Base-by-base conservation (phyloP, 2,797 vertebrate genomes). In the Artibeus lituratus region DNA sequence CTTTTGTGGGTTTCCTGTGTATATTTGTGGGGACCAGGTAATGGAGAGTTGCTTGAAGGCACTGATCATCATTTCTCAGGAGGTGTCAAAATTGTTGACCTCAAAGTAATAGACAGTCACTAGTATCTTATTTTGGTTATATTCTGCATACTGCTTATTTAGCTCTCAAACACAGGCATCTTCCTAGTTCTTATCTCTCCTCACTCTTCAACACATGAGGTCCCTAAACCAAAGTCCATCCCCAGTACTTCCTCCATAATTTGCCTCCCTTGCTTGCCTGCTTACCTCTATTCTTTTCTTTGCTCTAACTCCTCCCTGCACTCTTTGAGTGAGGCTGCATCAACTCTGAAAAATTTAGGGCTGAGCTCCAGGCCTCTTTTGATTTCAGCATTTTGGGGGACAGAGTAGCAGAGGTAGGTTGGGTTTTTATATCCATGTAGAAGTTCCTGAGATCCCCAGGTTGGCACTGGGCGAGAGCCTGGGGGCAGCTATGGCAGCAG, bases 401-500 rank as follows among this genome's bases (percentile, higher is more conserved):
- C 83, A 55, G 42, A 47, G n/a, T 4, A 73, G 47, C 37, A 49
- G 55, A 69, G 39, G 59, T 42, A 65, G 83, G 76, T 26, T 53
- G 62, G 42, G 9, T 70, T 57, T 91, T 88, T 19, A 14, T 19
- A 37, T 51, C 92, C 12, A 12, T 16, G 73, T 24, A 55, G 70
- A 29, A 74, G 80, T 91, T 80, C 94, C 93, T 39, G 78, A 47
- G 76, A 78, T 70, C 32, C 94, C 90, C 85, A 37, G 72, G 49
- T 10, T 87, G 95, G 82, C 80, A 39, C 87, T 39, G 59, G 59
- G 62, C 88, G 91, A 26, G 11, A 92, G 94, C 49, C 72, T 2
- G 57, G 67, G 93, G 82, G 65, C 72, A 69, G 81, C 84, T 4
- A 0, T 62, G 57, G 78, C 78, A 57, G 96, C 87, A 8, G 94